Percentiles rank a stretch among this genome's conserved stretches.
Conservation (phyloP, 2,113 vertebrate species). For the Scytalopus superciliaris region DNA sequence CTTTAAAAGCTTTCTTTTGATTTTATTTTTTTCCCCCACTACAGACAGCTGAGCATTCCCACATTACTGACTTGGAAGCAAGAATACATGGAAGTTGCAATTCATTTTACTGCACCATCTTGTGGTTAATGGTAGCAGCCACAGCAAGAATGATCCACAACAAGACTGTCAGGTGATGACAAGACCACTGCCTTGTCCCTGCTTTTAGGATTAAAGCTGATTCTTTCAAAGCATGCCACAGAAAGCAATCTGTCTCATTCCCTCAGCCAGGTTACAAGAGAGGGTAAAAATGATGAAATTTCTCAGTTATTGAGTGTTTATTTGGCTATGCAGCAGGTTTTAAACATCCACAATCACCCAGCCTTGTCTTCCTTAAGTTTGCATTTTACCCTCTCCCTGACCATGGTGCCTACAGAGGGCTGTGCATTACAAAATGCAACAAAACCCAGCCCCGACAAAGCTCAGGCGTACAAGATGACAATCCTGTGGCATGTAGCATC, state of each 20-base stretch:
- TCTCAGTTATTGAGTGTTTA: background rate
- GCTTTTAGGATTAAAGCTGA: background rate
- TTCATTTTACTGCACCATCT: slow-evolving; percentile 54
- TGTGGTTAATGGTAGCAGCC: slow-evolving; percentile 27
- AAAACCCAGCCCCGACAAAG: background rate
- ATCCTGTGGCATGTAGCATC: rapidly evolving
- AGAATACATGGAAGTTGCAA: background rate
- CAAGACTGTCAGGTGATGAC: background rate
- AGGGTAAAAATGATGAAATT: background rate
- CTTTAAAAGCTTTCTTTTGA: background rate
- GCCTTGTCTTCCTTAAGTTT: background rate
- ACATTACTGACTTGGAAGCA: background rate
- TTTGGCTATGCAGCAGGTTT: background rate
- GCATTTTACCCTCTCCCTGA: background rate
- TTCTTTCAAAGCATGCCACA: background rate
- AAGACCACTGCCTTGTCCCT: rapidly evolving
- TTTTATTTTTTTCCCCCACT: background rate
- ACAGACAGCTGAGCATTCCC: background rate
- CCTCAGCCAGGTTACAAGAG: background rate
- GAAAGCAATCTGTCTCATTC: background rate
- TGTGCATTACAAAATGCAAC: background rate
- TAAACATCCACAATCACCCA: background rate
- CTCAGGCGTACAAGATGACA: background rate
- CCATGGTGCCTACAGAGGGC: background rate
- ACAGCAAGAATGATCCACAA: background rate